These are phyloP conservation scores for Anoplolepis gracilipes DNA, from an alignment of 1,140 invertebrate species.

Conservation along the genomic window DNA sequence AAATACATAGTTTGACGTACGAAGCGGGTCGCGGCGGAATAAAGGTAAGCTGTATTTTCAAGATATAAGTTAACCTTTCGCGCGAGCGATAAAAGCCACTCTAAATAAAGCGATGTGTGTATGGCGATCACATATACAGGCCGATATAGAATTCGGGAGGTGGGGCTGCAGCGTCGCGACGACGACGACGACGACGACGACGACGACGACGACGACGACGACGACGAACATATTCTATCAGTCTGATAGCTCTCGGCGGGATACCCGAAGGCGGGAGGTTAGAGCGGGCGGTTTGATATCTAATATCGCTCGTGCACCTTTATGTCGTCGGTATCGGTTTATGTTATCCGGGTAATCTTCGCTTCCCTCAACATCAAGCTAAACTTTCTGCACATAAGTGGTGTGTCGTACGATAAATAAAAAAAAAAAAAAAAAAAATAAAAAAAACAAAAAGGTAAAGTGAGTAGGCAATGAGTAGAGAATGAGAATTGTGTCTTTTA, in stretches of 20 bases:
- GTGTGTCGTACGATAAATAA: conserved; percentile 69
- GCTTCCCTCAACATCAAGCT: conserved; percentile 56
- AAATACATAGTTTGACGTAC: too few relatives aligned
- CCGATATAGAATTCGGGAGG: conserved; percentile 24
- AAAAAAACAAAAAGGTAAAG: conserved; percentile 47
- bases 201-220: conserved; percentile 1
- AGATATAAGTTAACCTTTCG: conserved; percentile 66
- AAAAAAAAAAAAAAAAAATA: conserved; percentile 62
- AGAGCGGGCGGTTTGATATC: conserved; percentile 75
- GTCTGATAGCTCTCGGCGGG: conserved; percentile 80
- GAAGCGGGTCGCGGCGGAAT: not conserved
- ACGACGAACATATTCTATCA: conserved; percentile 79
- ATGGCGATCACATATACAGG: conserved; percentile 74
- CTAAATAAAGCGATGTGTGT: conserved; percentile 79
- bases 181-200: conserved; percentile 41
- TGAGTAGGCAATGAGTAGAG: conserved; percentile 38
- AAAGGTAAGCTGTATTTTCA: conserved; percentile 21
- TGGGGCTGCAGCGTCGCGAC: conserved; percentile 1
- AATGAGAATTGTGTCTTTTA: too few relatives aligned
- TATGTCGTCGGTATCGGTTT: conserved; percentile 73
- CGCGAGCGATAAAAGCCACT: conserved; percentile 77
- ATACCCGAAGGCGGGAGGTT: conserved; percentile 72
- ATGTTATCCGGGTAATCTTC: conserved; percentile 73
- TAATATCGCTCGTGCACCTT: conserved; percentile 75
- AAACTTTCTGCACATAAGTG: conserved; percentile 77